Conservation (phyloP, 2,888 invertebrate genomes). For the Scotopteryx bipunctaria region DNA sequence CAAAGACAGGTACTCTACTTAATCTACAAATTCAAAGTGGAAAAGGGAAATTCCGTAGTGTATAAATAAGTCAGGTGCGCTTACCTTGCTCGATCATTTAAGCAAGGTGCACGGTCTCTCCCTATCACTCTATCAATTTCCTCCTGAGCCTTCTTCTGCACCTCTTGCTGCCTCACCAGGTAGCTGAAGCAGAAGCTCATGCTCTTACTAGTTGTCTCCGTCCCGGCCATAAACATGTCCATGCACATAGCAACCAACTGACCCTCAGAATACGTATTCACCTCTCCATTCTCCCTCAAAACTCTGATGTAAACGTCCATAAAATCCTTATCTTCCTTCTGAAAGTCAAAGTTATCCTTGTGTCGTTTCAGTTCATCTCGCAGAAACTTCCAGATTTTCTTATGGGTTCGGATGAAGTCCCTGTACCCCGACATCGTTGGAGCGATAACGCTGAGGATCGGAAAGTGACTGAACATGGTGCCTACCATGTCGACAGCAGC, state of each 20-base stretch:
- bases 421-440: slow-evolving; percentile 91
- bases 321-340: slow-evolving; percentile 87
- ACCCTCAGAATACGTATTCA: slow-evolving; percentile 85
- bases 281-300: slow-evolving; percentile 83
- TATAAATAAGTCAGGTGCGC: slow-evolving; percentile 36
- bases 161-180: slow-evolving; percentile 86
- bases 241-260: slow-evolving; percentile 91
- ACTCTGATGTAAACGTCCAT: slow-evolving; percentile 92
- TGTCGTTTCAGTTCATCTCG: slow-evolving; percentile 88
- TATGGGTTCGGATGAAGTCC: slow-evolving; percentile 87
- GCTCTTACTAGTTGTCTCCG: slow-evolving; percentile 92
- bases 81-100: slow-evolving; percentile 88
- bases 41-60: too few relatives aligned
- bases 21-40: too few relatives aligned
- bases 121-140: slow-evolving; percentile 91
- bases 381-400: slow-evolving; percentile 88
- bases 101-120: slow-evolving; percentile 85
- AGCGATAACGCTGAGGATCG: slow-evolving; percentile 87
- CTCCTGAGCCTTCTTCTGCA: slow-evolving; percentile 89
- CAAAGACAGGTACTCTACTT: too few relatives aligned
- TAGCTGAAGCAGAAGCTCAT: slow-evolving; percentile 90
- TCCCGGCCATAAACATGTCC: slow-evolving; percentile 94
- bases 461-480: slow-evolving; percentile 90
- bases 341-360: slow-evolving; percentile 83
- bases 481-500: slow-evolving; percentile 92